Conservation (phyloP, 2,797 vertebrate genomes). For the Bradypus variegatus region DNA sequence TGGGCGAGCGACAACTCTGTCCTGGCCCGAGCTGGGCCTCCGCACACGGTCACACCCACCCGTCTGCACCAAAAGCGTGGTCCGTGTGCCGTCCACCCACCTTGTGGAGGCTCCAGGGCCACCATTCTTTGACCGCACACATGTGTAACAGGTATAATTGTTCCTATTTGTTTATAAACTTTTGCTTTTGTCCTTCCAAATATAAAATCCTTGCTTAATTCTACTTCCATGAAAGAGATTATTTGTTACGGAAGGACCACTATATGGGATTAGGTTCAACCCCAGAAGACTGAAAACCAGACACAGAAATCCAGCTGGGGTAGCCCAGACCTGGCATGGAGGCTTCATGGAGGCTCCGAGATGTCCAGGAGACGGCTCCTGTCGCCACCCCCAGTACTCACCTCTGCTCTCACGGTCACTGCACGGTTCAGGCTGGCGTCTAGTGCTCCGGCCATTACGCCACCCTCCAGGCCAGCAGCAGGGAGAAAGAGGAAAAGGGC, state of each 20-base stretch:
- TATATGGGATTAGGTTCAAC: neutral
- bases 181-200: neutral
- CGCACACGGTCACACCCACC: accelerated
- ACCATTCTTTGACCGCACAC: neutral
- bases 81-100: neutral
- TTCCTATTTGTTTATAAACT: neutral
- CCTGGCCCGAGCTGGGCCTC: too few species aligned
- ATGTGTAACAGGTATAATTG: accelerated
- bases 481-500: neutral
- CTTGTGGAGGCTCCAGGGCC: neutral
- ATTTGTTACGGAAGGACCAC: neutral
- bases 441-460: neutral
- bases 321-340: too few species aligned
- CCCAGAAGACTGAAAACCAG: neutral
- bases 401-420: too few species aligned
- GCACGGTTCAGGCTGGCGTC: neutral
- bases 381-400: neutral
- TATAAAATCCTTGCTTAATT: too few species aligned
- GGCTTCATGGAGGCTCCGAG: too few species aligned
- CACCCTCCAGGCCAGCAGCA: neutral
- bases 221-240: neutral
- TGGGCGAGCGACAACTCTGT: neutral
- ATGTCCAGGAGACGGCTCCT: neutral
- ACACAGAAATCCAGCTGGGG: too few species aligned
- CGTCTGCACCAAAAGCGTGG: neutral